Evolutionary conservation across 1,140 invertebrate species (phyloP), one percentile per base, ranked within the genome.

Genomic region (Heliothis virescens): DNA sequence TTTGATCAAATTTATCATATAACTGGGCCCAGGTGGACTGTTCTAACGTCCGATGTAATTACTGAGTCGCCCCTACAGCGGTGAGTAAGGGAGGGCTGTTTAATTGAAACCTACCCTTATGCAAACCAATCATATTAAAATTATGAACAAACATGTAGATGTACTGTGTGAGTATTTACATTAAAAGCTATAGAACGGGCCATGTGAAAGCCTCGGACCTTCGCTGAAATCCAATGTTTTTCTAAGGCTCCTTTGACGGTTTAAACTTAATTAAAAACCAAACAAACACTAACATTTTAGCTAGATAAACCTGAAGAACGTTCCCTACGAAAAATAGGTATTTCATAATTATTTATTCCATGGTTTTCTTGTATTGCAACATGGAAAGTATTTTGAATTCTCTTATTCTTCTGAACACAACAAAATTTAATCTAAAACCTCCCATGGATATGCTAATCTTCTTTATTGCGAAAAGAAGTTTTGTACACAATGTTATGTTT

Each of bases 371-470:
- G 52, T 16, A 41, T 53, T n/a, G 15, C 13, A n/a, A 53, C 52
- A 1, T n/a, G n/a, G n/a, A 53, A n/a, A 26, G 16, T n/a, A 53
- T 53, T 18, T 9, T 0, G 55, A 57, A 29, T 60, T 60, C 21
- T 13, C 12, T 29, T 26, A 60, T 26, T 60, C 34, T 60, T 60
- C 21, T 60, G 21, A 60, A 60, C 57, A 21, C 12, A 60, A 60
- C 57, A 60, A 60, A 60, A 60, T 63, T 76, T 76, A 76, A 76
- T 76, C 73, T 21, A 62, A 76, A 76, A 52, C 21, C 60, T 62
- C 48, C 48, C 73, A 47, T 76, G 60, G 41, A 29, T 76, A 76
- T 63, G 72, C 57, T 74, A 74, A 74, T 74, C 10, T 74, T 60
- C 48, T 72, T 48, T 60, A 60, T 74, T 60, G 60, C 53, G 26